Conservation (phyloP, 2,113 vertebrate genomes). For the Gymnocephalus cernua region DNA sequence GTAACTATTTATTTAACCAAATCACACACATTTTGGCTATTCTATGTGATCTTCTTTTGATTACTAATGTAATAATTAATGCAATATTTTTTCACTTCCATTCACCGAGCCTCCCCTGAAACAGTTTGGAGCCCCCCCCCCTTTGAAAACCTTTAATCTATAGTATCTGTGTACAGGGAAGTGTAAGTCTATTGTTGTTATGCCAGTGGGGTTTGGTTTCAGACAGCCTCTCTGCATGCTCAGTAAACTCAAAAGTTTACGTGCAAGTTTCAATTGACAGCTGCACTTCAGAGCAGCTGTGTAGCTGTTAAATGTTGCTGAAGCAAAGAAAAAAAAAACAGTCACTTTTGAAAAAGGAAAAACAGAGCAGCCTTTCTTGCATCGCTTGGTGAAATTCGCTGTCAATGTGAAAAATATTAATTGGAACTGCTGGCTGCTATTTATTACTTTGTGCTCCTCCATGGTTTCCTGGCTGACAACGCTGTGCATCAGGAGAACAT, state of each 20-base stretch:
- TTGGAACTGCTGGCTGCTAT: constrained; percentile 13
- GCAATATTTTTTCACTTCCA: no score
- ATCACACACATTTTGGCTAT: no score
- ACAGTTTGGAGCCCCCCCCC: no score
- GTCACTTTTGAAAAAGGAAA: background rate
- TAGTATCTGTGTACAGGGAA: background rate
- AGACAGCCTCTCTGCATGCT: background rate
- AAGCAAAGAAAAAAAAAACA: constrained; percentile 14
- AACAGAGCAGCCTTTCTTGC: background rate
- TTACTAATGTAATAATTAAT: no score
- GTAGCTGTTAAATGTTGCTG: background rate
- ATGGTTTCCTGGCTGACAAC: constrained; percentile 22
- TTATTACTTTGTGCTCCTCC: constrained; percentile 12
- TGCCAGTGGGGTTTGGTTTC: constrained; percentile 3
- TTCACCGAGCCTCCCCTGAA: no score
- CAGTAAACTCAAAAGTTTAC: constrained; percentile 1
- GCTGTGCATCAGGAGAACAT: constrained; percentile 1
- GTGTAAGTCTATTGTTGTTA: background rate
- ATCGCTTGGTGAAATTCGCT: background rate
- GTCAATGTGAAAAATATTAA: constrained; percentile 18
- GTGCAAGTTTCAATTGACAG: background rate
- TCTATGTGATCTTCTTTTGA: no score
- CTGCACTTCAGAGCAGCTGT: constrained; percentile 8
- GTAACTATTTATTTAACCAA: no score
- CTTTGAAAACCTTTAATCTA: background rate